Conservation (phyloP, 2,888 invertebrate species). For the Trichopria drosophilae region DNA sequence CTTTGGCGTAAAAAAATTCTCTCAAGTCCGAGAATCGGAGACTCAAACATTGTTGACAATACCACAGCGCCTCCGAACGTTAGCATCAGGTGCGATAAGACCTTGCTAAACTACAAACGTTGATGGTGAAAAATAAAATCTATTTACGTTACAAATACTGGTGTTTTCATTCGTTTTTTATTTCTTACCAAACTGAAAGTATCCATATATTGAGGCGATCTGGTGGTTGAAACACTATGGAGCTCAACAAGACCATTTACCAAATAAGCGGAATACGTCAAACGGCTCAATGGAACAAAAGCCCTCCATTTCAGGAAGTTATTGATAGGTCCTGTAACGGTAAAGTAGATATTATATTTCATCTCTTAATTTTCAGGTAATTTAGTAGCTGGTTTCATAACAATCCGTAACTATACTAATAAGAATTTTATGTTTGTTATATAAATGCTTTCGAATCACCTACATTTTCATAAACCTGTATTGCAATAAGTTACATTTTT, state of each 20-base stretch:
- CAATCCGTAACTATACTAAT: no score
- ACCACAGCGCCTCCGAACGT: conserved; percentile 68
- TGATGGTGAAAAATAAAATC: conserved; percentile 15
- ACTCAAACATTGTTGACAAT: conserved; percentile 70
- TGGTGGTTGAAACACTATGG: conserved; percentile 65
- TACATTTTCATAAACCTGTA: no score
- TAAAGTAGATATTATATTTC: no score
- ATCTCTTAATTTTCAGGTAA: no score
- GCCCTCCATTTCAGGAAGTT: conserved; percentile 66
- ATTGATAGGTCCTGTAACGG: conserved; percentile 63
- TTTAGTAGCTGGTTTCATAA: no score
- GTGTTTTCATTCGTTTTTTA: neutral
- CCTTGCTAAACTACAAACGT: conserved; percentile 63
- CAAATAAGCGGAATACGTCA: conserved; percentile 75
- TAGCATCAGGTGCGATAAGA: conserved; percentile 64
- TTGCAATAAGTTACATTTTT: no score
- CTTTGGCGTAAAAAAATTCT: conserved; percentile 66
- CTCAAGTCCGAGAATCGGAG: conserved; percentile 72
- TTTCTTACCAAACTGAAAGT: conserved; percentile 66
- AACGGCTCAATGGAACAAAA: conserved; percentile 68
- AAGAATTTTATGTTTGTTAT: no score
- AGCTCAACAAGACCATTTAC: conserved; percentile 73
- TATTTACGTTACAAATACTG: conserved; percentile 17
- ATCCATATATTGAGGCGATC: conserved; percentile 66
- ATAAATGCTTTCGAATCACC: no score